Percentiles rank a stretch among this genome's conserved stretches.
Conservation (phyloP, 2,797 vertebrate species). For the Carcharodon carcharias region DNA sequence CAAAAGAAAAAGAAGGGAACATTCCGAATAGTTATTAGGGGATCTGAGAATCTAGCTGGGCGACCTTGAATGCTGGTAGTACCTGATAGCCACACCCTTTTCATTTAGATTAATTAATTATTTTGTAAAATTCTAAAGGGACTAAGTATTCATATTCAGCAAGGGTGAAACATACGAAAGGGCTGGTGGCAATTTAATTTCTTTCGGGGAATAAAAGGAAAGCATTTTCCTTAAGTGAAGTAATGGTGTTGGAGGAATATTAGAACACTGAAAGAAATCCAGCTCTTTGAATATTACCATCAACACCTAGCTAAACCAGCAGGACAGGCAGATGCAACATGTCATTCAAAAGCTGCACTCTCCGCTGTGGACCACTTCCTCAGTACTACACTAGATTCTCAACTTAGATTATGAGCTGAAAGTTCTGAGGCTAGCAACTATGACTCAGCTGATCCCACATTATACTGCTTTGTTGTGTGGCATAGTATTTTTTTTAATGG, state of each 20-base stretch:
- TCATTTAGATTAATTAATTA: no score
- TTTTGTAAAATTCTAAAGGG: no score
- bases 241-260: not conserved
- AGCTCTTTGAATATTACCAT: not conserved
- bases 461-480: not conserved
- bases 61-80: not conserved
- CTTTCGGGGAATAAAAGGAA: not conserved
- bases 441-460: not conserved
- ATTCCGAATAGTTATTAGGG: no score
- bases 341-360: not conserved
- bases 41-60: no score
- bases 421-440: not conserved
- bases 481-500: not conserved
- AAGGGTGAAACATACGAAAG: not conserved
- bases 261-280: not conserved
- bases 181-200: not conserved
- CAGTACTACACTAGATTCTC: not conserved
- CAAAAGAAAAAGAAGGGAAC: no score
- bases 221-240: not conserved
- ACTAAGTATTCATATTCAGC: not conserved
- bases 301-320: not conserved
- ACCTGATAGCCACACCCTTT: not conserved
- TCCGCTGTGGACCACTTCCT: not conserved
- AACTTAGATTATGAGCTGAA: not conserved
- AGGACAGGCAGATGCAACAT: not conserved